Conservation (phyloP, 2,888 invertebrate species). For the Sacculina carcini region DNA sequence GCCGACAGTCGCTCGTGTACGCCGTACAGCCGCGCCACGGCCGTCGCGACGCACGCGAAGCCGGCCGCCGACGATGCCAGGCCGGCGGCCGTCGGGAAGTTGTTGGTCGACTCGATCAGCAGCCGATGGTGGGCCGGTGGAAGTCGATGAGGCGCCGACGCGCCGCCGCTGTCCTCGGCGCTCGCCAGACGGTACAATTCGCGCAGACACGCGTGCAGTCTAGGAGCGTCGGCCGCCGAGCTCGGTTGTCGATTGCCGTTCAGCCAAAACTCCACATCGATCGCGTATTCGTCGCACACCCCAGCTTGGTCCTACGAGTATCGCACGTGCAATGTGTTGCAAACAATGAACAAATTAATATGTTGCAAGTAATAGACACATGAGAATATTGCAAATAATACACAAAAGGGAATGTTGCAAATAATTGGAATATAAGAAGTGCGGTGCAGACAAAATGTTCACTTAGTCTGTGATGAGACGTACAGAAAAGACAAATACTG, state of each 20-base stretch:
- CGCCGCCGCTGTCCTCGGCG: not conserved
- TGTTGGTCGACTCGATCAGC: slow-evolving; percentile 67
- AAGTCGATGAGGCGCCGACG: too few relatives aligned
- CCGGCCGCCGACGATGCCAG: slow-evolving; percentile 95
- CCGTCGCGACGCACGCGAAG: slow-evolving; percentile 68
- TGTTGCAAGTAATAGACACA: too few relatives aligned
- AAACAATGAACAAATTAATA: too few relatives aligned
- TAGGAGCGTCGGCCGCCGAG: slow-evolving; percentile 35
- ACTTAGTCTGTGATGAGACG: too few relatives aligned
- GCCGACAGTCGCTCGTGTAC: slow-evolving; percentile 42
- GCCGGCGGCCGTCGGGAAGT: slow-evolving; percentile 96
- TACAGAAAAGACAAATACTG: too few relatives aligned
- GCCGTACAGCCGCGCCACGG: slow-evolving; percentile 43
- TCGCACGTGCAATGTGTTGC: too few relatives aligned
- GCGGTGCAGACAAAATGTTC: too few relatives aligned
- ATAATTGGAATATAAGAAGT: too few relatives aligned
- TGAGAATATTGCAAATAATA: too few relatives aligned
- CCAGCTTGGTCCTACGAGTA: too few relatives aligned
- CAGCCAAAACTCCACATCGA: slow-evolving; percentile 56
- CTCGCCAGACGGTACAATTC: slow-evolving; percentile 21
- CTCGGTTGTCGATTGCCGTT: slow-evolving; percentile 51
- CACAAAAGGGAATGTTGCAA: too few relatives aligned
- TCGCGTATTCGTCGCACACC: slow-evolving; percentile 41
- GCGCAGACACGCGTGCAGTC: slow-evolving; percentile 46
- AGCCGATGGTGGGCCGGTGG: slow-evolving; percentile 19